Conservation (phyloP, 92 coral and sea anemone species). For the Porites cylindrica region DNA sequence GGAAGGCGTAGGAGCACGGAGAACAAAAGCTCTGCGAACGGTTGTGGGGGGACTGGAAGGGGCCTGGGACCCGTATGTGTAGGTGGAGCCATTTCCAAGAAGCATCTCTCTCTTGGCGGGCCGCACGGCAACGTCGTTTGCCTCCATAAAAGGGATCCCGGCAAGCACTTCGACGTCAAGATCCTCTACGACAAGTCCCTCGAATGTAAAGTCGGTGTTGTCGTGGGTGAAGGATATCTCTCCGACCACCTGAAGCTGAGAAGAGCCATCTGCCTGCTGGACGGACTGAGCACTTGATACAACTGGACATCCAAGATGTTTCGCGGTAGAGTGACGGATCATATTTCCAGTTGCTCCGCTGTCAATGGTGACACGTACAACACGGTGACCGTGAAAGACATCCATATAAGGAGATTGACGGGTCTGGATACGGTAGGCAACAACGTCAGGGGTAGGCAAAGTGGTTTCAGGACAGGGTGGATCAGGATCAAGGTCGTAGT, state of each 20-base stretch:
- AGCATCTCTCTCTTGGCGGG: slow-evolving; percentile 64
- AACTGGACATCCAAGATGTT: slow-evolving; percentile 51
- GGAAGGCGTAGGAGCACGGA: slow-evolving; percentile 51
- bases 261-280: slow-evolving; percentile 66
- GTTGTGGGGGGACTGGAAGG: neutral
- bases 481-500: slow-evolving; percentile 29
- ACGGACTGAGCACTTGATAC: slow-evolving; percentile 57
- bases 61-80: slow-evolving; percentile 45
- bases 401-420: slow-evolving; percentile 62
- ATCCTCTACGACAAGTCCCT: slow-evolving; percentile 43
- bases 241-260: slow-evolving; percentile 54
- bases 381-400: slow-evolving; percentile 47
- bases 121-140: slow-evolving; percentile 54
- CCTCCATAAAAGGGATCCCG: slow-evolving; percentile 61
- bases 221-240: slow-evolving; percentile 46
- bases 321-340: slow-evolving; percentile 60
- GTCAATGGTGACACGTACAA: slow-evolving; percentile 46
- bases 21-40: slow-evolving; percentile 38
- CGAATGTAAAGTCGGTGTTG: slow-evolving; percentile 36
- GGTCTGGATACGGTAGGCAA: slow-evolving; percentile 42
- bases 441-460: slow-evolving; percentile 2
- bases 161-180: slow-evolving; percentile 41
- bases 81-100: slow-evolving; percentile 42
- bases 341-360: slow-evolving; percentile 75
- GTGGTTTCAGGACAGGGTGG: neutral